A percentile compares a stretch with the other conserved stretches of the same genome.
phyloP scores from a whole-genome alignment of 2,113 vertebrate genomes.

The Ceyx melanurus region DNA sequence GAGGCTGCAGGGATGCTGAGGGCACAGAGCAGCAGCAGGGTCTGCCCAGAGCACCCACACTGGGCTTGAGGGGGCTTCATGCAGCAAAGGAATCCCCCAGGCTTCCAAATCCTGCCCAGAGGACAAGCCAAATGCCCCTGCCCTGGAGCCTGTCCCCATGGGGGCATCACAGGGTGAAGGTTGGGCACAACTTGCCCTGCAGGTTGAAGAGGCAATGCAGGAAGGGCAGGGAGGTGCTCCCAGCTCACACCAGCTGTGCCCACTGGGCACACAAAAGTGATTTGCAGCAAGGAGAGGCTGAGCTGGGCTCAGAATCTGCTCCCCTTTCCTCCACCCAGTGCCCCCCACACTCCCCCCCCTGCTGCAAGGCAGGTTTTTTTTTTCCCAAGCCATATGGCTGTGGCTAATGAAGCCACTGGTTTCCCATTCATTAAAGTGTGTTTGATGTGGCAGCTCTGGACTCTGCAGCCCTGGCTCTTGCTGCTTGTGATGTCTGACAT shows the following conservation, averaged over 20 bases:
- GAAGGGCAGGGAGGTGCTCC: not conserved
- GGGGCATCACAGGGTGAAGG: not conserved
- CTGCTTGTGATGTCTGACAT: not conserved
- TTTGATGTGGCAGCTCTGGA: not conserved
- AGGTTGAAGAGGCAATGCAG: not conserved
- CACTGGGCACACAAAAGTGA: not conserved
- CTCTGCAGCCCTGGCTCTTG: not conserved
- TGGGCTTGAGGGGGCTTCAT: fast-evolving
- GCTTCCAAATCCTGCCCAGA: not conserved
- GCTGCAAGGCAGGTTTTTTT: not conserved
- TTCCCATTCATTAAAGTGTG: not conserved
- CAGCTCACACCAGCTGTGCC: not conserved
- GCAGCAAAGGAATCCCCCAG: not conserved
- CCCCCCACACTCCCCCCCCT: not conserved
- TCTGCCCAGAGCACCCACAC: not conserved
- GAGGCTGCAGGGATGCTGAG: not conserved
- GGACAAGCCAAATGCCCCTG: not conserved
- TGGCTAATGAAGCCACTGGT: not conserved
- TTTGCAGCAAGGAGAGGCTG: not conserved
- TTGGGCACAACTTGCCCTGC: not conserved
- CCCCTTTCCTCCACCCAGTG: not conserved
- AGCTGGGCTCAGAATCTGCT: not conserved
- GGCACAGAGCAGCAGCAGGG: fast-evolving
- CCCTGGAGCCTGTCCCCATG: fast-evolving
- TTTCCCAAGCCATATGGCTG: not conserved